These are phyloP conservation scores for Megaceryle maxima DNA, from an alignment of 2,113 vertebrate genomes.

Conservation along the genomic window DNA sequence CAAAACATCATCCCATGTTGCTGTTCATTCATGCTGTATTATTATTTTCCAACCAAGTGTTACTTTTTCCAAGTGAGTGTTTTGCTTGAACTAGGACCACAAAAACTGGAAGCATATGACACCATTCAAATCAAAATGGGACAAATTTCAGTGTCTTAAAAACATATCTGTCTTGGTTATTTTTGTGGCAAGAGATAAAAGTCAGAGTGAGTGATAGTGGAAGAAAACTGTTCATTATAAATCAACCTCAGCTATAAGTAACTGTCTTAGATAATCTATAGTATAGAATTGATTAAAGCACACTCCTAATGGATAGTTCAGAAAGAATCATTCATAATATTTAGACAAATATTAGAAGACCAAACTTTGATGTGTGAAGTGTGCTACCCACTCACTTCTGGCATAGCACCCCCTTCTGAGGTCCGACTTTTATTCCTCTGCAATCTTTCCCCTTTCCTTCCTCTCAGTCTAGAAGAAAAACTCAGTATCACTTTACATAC, in stretches of 20 bases:
- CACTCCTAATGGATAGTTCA: neutral
- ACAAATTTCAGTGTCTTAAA: neutral
- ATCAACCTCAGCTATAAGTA: neutral
- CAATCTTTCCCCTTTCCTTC: slow-evolving; percentile 69
- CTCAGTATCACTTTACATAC: neutral
- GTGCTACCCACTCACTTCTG: slow-evolving; percentile 65
- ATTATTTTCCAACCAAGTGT: neutral
- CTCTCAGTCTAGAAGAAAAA: slow-evolving; percentile 73
- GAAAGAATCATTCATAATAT: neutral
- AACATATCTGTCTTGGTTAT: neutral
- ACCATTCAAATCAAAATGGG: neutral
- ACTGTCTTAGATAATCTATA: neutral
- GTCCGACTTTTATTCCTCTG: slow-evolving; percentile 73
- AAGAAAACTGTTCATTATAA: neutral
- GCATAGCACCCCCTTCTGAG: slow-evolving; percentile 65
- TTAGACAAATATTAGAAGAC: neutral
- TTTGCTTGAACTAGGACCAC: neutral
- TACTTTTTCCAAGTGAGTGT: neutral
- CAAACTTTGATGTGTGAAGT: slow-evolving; percentile 75
- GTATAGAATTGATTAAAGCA: neutral
- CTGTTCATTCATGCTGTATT: neutral
- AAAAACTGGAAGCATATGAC: neutral
- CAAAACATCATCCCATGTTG: neutral
- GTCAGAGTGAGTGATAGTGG: neutral
- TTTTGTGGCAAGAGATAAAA: neutral